These are phyloP conservation scores for Coptotermes formosanus DNA, from an alignment of 1,140 invertebrate species.

Conservation along the genomic window DNA sequence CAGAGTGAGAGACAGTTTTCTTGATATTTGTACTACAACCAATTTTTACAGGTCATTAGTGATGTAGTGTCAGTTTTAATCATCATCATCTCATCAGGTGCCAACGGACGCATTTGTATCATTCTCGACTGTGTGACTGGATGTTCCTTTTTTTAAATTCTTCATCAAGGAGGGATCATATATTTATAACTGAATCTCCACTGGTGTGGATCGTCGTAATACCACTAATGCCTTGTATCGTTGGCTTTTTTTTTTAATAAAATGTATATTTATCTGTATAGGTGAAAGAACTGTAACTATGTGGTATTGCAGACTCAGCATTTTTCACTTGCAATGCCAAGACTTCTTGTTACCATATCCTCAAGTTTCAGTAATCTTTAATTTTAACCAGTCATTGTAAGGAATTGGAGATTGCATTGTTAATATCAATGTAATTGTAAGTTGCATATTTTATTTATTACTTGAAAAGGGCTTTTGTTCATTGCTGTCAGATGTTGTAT, in stretches of 20 bases:
- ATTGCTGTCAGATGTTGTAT: background rate
- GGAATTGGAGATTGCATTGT: background rate
- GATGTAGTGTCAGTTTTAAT: constrained; percentile 6
- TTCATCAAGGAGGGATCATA: background rate
- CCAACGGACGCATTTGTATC: constrained; percentile 25
- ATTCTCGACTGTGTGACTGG: background rate
- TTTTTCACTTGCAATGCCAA: background rate
- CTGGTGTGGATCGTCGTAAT: constrained; percentile 18
- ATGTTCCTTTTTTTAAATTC: background rate
- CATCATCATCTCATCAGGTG: constrained; percentile 16
- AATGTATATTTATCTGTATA: constrained; percentile 18
- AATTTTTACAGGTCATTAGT: background rate
- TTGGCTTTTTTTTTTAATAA: constrained; percentile 17
- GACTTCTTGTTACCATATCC: background rate
- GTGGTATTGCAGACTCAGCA: constrained; percentile 6
- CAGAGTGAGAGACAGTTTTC: background rate
- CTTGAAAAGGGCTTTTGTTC: background rate
- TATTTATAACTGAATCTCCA: constrained; percentile 8
- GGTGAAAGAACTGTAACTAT: background rate
- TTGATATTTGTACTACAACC: background rate
- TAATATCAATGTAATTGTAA: background rate
- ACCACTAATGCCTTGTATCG: constrained; percentile 24
- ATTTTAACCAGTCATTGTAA: background rate
- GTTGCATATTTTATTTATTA: background rate
- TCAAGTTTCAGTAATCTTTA: background rate